Percentiles rank a stretch among this genome's conserved stretches.
phyloP scores from a whole-genome alignment of 2,797 vertebrate species.

The Dermochelys coriacea region DNA sequence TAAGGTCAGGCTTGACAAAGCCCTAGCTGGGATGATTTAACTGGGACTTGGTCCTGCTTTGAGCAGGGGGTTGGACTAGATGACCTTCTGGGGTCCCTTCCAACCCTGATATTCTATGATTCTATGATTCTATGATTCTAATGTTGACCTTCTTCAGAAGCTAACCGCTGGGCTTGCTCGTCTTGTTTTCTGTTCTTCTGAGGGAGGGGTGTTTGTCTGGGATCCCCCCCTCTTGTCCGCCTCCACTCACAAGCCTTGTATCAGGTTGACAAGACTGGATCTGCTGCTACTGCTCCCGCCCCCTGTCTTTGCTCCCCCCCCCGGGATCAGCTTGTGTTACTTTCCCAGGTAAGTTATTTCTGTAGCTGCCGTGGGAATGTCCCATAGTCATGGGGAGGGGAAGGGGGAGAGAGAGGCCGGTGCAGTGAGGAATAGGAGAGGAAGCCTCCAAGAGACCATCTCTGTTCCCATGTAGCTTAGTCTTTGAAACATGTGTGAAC shows the following conservation, averaged over 20 bases:
- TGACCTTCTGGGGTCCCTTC: too few species aligned
- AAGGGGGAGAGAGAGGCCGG: not conserved
- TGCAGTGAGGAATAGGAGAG: not conserved
- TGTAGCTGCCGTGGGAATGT: not conserved
- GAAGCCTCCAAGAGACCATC: not conserved
- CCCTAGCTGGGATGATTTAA: too few species aligned
- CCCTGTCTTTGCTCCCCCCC: too few species aligned
- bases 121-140: too few species aligned
- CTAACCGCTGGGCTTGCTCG: not conserved
- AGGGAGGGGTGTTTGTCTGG: not conserved
- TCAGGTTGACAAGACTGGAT: not conserved
- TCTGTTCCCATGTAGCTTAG: not conserved
- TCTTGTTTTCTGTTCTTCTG: not conserved
- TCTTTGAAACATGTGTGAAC: not conserved
- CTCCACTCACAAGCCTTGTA: not conserved
- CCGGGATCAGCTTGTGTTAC: not conserved
- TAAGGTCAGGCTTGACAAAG: too few species aligned
- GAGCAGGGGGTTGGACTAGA: too few species aligned
- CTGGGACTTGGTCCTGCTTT: too few species aligned
- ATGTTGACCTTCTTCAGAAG: not conserved
- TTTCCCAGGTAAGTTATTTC: not conserved
- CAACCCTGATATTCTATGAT: too few species aligned
- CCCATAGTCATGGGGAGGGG: accelerated
- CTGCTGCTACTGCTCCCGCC: not conserved
- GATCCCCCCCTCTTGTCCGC: accelerated